These are phyloP conservation scores for Conus betulinus DNA, from an alignment of 1,140 invertebrate genomes.

Conservation along the genomic window DNA sequence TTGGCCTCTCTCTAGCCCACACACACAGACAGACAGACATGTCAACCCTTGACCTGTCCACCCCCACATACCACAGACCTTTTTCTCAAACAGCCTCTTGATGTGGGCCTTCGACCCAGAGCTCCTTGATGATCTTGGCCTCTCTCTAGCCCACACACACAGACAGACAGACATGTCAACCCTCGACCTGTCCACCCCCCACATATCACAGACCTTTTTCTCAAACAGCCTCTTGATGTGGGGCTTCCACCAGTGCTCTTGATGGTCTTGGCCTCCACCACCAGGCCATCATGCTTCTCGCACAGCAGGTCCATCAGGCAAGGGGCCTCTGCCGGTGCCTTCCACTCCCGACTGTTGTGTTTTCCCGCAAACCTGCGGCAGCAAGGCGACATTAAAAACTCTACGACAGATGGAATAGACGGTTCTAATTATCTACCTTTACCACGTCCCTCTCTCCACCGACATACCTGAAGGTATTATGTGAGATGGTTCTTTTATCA, in stretches of 20 bases:
- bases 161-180: neutral
- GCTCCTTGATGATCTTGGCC: constrained; percentile 92
- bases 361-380: constrained; percentile 78
- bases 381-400: neutral
- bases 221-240: constrained; percentile 89
- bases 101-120: constrained; percentile 89
- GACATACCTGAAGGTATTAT: no score
- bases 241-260: constrained; percentile 92
- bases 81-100: constrained; percentile 86
- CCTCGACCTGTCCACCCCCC: no score
- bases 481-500: no score
- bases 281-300: constrained; percentile 85
- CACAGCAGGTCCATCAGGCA: constrained; percentile 92
- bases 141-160: constrained; percentile 84
- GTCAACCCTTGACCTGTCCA: no score
- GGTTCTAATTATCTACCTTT: no score
- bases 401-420: no score
- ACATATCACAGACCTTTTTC: constrained; percentile 79
- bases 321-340: constrained; percentile 81
- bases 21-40: neutral
- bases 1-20: constrained; percentile 88
- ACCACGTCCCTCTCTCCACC: no score
- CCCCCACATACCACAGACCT: constrained; percentile 74
- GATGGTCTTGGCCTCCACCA: constrained; percentile 91
- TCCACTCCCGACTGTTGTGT: constrained; percentile 83